phyloP scores from a whole-genome alignment of 2,797 vertebrate species.

The Gallinago nigripennis region DNA sequence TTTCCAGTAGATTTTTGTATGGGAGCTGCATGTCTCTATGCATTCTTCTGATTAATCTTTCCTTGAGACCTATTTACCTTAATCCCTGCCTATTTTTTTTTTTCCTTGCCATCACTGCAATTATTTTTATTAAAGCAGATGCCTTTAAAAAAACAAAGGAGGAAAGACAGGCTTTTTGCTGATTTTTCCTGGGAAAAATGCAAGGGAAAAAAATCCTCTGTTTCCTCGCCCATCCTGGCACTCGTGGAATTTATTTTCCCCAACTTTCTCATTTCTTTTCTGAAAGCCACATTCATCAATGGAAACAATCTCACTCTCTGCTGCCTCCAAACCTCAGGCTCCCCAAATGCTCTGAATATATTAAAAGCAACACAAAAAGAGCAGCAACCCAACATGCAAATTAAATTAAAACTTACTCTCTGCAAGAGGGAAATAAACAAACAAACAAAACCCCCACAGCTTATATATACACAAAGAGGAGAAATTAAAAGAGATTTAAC shows the following conservation, averaged over 20 bases:
- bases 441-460: conserved; percentile 43
- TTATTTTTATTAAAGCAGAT: neutral
- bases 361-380: conserved; percentile 41
- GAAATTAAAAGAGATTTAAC: conserved; percentile 42
- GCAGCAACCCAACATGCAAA: conserved; percentile 50
- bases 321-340: conserved; percentile 1
- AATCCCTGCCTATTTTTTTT: neutral
- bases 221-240: neutral
- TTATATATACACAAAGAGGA: conserved; percentile 41
- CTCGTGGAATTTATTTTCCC: neutral
- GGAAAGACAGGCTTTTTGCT: neutral
- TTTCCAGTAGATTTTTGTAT: neutral
- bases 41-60: neutral
- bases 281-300: neutral
- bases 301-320: neutral
- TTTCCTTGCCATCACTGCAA: neutral
- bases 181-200: neutral
- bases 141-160: neutral
- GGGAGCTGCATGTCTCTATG: neutral
- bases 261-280: neutral
- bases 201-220: accelerated
- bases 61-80: neutral
- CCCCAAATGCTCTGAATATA: neutral
- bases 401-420: conserved; percentile 10
- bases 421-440: conserved; percentile 52